These are phyloP conservation scores for Alexandromys fortis DNA, from an alignment of 2,113 vertebrate species.

Conservation along the genomic window DNA sequence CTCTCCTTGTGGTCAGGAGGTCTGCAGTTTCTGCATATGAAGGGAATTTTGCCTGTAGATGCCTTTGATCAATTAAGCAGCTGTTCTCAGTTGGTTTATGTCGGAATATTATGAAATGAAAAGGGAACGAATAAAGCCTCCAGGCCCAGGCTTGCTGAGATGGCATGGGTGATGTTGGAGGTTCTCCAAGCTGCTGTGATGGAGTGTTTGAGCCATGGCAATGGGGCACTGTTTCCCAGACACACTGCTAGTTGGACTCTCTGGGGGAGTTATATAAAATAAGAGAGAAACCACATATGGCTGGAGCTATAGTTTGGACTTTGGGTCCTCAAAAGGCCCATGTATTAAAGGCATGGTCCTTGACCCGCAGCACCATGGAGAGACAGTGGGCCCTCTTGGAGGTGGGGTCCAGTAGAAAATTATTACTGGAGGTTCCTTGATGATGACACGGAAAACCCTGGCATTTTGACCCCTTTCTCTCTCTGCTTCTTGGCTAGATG, in stretches of 20 bases:
- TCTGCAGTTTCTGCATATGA: neutral
- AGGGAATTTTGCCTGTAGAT: neutral
- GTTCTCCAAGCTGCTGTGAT: constrained; percentile 2
- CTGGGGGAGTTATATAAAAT: neutral
- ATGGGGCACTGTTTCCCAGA: neutral
- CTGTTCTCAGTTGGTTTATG: neutral
- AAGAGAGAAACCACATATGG: neutral
- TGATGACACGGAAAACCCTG: too few species aligned
- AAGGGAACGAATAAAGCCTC: neutral
- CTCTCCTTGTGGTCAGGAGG: neutral
- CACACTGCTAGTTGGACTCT: neutral
- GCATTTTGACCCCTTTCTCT: neutral
- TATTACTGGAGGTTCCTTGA: neutral
- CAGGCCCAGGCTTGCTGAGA: neutral
- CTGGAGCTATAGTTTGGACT: neutral
- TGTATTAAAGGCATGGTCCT: neutral
- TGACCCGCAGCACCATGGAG: neutral
- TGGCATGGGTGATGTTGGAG: neutral
- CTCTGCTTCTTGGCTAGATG: neutral
- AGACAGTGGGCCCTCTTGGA: neutral
- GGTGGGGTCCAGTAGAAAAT: neutral
- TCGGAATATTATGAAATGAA: neutral
- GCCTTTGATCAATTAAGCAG: neutral
- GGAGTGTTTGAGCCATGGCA: neutral
- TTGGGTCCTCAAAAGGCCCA: neutral